Evolutionary conservation across 2,113 vertebrate genomes (phyloP).

Genomic region (Noctilio leporinus): DNA sequence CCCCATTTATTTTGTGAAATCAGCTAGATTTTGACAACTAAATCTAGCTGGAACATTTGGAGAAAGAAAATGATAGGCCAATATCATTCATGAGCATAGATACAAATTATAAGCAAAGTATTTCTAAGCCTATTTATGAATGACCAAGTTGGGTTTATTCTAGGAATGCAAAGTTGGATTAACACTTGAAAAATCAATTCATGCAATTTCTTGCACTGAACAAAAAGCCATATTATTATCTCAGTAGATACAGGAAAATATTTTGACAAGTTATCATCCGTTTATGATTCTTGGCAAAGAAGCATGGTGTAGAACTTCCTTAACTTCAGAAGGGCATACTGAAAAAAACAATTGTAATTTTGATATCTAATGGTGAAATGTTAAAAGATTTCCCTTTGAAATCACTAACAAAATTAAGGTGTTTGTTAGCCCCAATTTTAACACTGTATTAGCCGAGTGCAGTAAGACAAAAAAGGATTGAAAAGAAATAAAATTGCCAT

Average conservation of each 20-base stretch:
- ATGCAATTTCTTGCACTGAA: background rate
- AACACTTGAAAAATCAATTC: background rate
- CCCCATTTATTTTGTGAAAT: background rate
- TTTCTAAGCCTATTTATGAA: background rate
- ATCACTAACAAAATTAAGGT: background rate
- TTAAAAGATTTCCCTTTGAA: background rate
- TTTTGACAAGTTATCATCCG: background rate
- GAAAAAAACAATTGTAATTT: background rate
- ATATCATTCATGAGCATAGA: background rate
- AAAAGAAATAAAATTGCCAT: background rate
- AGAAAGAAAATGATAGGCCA: background rate
- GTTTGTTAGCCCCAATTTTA: background rate
- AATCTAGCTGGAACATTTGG: background rate
- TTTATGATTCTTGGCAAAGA: background rate
- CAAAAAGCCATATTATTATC: background rate
- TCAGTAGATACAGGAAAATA: background rate
- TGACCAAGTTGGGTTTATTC: background rate
- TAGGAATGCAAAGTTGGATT: background rate
- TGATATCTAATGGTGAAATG: background rate
- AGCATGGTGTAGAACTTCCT: background rate
- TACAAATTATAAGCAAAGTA: background rate
- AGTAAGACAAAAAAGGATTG: background rate
- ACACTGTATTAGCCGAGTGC: background rate
- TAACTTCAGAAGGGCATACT: background rate
- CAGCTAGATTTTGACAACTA: background rate